Base-by-base conservation (phyloP, 1,140 invertebrate genomes). In the Drosophila mauritiana region DNA sequence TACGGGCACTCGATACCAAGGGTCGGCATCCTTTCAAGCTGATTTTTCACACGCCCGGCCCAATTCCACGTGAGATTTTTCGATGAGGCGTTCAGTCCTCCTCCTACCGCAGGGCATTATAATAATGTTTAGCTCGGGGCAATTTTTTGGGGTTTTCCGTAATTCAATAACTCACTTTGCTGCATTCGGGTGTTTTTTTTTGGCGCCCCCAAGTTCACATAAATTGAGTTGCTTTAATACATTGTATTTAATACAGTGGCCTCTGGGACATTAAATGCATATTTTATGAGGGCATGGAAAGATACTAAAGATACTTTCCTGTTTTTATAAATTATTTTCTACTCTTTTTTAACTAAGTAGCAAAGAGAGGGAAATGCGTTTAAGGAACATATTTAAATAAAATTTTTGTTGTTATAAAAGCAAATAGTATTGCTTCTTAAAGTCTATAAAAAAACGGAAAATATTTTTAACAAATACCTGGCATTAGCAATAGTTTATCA, bases 21-120 rank as follows among this genome's bases (percentile, higher is more conserved):
- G 52, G 74, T 69, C 81, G 83, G 83, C 83, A 77, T 86, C 83
- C 84, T 86, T 86, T 86, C 63, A 86, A 86, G 84, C 74, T 65
- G 83, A 75, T 86, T 86, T 86, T 88, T 86, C 83, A 88, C 82
- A 86, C 82, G 83, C 79, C 79, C n/a, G 31, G 22, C 15, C 73
- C 48, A 46, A 54, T 31, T 67, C 62, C 52, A 74, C 77, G 67
- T 85, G 67, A 80, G 56, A 61, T 53, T 52, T 64, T 64, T 56
- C 61, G 80, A 64, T 78, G 75, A 55, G 49, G 45, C 61, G 39
- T 76, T 54, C 61, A 34, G 25, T 25, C 27, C 42, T 52, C 36
- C 46, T 10, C 1, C n/a, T 12, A 13, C 36, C 39, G 15, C 22
- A 53, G 13, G 22, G 15, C 36, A 59, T 48, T 48, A 40, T 7